Evolutionary conservation across 2,113 vertebrate genomes (phyloP), one percentile per base, ranked within the genome.

Genomic region (Lophius piscatorius): DNA sequence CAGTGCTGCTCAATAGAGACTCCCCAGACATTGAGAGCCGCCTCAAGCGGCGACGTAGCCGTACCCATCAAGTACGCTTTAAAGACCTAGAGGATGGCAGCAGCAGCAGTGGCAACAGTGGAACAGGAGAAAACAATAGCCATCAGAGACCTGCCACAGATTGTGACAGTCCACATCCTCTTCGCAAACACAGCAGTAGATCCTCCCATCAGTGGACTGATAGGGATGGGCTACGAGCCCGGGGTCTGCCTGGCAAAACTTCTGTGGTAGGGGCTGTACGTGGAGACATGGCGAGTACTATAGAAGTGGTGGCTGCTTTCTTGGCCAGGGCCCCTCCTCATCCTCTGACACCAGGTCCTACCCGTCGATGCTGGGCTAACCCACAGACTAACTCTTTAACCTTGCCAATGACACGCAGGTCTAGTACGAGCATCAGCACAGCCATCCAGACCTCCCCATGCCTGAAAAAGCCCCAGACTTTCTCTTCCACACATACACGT

Each of bases 61-160:
- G 91, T 57, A 90, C 92, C n/a, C 93, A 94, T 74, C 92, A 94
- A 86, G 93, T 94, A 29, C 93, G 93, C 72, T 94, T 94, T 36
- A 93, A 94, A 82, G 93, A 94, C 83, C 67, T 91, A 69, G 91
- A 90, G 64, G 93, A 94, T 35, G 87, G 86, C 38, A 80, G 76
- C 67, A 88, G 67, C 76, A 89, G 86, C 55, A 79, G 76, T 22
- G 87, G 67, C 42, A 88, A 88, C 56, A 85, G 88, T 39, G 87
- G 76, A 17, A 82, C 85, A 0, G 84, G 84, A 44, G 29, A 83
- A 40, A 22, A 83, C 6, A 86, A 85, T 52, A 87, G 80, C 82
- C 83, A 83, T 72, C 83, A 72, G 42, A 84, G 22, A 74, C 23
- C 76, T 29, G 44, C 42, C 45, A 68, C 61, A 8, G 83, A 89